Percentiles rank a stretch among this genome's conserved stretches.
These are phyloP conservation scores for Cyphomyrus plagiostoma DNA, from an alignment of 2,113 vertebrate species.

Conservation along the genomic window DNA sequence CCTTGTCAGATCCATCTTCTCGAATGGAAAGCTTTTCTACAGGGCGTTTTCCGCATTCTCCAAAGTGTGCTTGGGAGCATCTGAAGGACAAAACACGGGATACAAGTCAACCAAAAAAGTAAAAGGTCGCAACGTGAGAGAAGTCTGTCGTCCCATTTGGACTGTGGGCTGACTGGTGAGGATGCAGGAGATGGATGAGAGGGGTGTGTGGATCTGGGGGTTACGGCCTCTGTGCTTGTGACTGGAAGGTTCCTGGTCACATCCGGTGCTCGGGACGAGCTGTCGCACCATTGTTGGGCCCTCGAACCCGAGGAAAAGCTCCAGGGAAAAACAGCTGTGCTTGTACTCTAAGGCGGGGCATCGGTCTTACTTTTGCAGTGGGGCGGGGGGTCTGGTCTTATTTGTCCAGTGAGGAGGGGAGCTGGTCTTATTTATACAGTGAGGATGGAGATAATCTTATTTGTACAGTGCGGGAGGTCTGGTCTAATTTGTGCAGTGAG, in stretches of 20 bases:
- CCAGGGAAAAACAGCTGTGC: neutral
- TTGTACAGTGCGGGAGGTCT: neutral
- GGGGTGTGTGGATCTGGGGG: neutral
- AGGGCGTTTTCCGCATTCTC: slow-evolving; percentile 69
- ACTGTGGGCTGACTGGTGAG: neutral
- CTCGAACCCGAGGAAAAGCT: neutral
- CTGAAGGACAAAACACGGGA: slow-evolving; percentile 45
- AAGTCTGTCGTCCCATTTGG: neutral
- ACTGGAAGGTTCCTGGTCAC: neutral
- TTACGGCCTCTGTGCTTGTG: neutral
- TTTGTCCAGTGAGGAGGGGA: neutral
- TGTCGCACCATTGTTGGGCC: neutral
- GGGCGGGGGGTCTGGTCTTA: neutral
- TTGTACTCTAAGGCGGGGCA: neutral
- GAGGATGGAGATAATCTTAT: neutral
- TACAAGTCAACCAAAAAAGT: neutral
- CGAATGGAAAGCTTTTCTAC: slow-evolving; percentile 30
- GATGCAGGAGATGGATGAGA: neutral
- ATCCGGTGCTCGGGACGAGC: neutral
- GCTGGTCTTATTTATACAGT: neutral
- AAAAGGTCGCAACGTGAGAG: neutral
- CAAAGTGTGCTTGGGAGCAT: slow-evolving; percentile 48
- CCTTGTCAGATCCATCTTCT: neutral
- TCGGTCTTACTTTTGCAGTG: neutral
- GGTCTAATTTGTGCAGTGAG: neutral